Conservation (phyloP, 1,140 invertebrate species). For the Pachyrhynchus sulphureomaculatus region DNA sequence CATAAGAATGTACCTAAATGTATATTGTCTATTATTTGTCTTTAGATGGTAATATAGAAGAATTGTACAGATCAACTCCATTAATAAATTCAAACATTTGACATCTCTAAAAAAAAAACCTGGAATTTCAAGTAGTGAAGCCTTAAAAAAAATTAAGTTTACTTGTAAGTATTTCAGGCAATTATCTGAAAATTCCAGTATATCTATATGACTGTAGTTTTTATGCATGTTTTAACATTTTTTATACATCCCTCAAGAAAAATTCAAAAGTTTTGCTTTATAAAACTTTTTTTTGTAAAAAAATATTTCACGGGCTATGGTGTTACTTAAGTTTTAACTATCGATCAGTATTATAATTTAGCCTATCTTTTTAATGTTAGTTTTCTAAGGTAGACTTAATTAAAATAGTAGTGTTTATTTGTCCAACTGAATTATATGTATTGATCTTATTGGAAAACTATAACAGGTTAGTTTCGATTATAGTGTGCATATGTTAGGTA, state of each 20-base stretch:
- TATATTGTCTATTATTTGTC: not conserved
- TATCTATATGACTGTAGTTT: constrained; percentile 29
- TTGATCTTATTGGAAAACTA: no score
- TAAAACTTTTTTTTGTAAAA: constrained; percentile 8
- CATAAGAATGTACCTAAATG: no score
- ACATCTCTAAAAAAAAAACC: constrained; percentile 23
- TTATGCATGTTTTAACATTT: constrained; percentile 17
- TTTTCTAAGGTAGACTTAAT: no score
- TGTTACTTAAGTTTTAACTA: constrained; percentile 16
- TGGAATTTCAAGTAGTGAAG: constrained; percentile 15
- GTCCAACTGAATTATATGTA: no score
- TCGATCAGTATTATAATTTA: constrained; percentile 32
- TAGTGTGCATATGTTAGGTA: no score
- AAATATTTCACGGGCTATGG: not conserved
- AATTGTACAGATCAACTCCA: constrained; percentile 6
- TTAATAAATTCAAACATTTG: constrained; percentile 8
- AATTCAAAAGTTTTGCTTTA: constrained; percentile 3
- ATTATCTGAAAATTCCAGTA: constrained; percentile 23
- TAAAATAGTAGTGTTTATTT: no score
- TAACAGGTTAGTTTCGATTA: no score
- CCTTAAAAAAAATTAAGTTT: constrained; percentile 10
- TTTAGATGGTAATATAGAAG: constrained; percentile 1
- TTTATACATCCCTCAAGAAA: not conserved
- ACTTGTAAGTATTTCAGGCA: constrained; percentile 21
- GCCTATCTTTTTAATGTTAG: not conserved